Percentiles rank a stretch among this genome's conserved stretches.
Conservation (phyloP, 1,140 invertebrate species). For the roundworm (Caenorhabditis elegans) region WBcel235 BX284603.4:3512501-3513000, state of each 20-base stretch:
- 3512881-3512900: too few species aligned
- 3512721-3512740: constrained; percentile 69
- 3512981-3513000: too few species aligned
- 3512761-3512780: constrained; percentile 72
- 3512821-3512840: too few species aligned
- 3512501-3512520: constrained; percentile 47
- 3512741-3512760: constrained; percentile 70
- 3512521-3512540: background rate
- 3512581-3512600: constrained; percentile 44
- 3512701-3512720: constrained; percentile 70
- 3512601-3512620: background rate
- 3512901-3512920: too few species aligned
- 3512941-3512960: too few species aligned
- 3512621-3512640: constrained; percentile 11
- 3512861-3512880: too few species aligned
- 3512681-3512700: constrained; percentile 66
- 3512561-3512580: background rate
- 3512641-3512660: constrained; percentile 55
- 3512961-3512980: too few species aligned
- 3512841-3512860: too few species aligned
- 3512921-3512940: too few species aligned
- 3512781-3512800: constrained; percentile 32
- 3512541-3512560: constrained; percentile 11
- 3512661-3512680: constrained; percentile 50
- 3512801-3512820: background rate